Base-by-base conservation (phyloP, 2,888 invertebrate species). In the Melieria omissa region DNA sequence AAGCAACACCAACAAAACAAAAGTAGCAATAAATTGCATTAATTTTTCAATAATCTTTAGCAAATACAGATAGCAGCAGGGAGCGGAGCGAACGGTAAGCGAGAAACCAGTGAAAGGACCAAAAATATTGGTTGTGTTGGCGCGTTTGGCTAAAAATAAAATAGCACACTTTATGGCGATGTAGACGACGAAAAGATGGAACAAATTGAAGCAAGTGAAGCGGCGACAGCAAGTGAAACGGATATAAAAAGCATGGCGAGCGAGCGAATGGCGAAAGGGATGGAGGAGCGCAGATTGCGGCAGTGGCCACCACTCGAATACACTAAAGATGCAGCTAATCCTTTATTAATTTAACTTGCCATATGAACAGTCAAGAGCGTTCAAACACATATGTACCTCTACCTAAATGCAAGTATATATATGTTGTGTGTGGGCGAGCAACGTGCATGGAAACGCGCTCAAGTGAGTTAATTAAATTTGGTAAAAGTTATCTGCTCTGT, bases 381-480 rank as follows among this genome's bases (percentile, higher is more conserved):
- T 12, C 7, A 54, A 12, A 44, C 65, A 65, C 49, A 64, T 42
- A 47, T 42, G 14, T 12, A 16, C 1, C 2, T 12, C 14, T 42
- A 46, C 42, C 54, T 9, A 6, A 6, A 7, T 62, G 4, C 45
- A 61, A 2, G n/a, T 45, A 61, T 4, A 29, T 14, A 10, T 57
- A 57, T 57, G 41, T 14, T 49, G 9, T 29, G 29, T 29, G 29
- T 2, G 1, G 29, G 29, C 29, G 29, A 49, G 52, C 42, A 62
- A 45, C 62, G 12, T 5, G 41, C 12, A 16, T 29, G 52, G 16
- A 41, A 73, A 73, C 69, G 74, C 79, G 79, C 76, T 81, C 80
- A 78, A 78, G 75, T 80, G 78, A 82, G 79, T 82, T 82, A 83
- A 82, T 82, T 83, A 82, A 82, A 83, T 83, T 79, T 81, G 70